Evolutionary conservation across 2,888 invertebrate genomes (phyloP), one percentile per base, ranked within the genome.

Genomic region (Pherbina coryleti): DNA sequence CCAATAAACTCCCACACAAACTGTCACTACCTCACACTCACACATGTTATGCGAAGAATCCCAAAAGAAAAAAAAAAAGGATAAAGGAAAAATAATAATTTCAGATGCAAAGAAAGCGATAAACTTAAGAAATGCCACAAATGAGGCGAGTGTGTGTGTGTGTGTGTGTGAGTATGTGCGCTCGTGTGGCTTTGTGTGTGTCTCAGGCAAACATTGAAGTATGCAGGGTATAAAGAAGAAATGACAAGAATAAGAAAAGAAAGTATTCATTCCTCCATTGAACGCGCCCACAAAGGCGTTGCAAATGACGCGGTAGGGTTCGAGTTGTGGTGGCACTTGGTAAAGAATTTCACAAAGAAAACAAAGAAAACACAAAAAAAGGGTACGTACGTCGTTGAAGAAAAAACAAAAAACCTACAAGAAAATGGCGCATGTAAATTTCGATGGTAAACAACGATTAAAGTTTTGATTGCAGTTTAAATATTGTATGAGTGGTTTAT

Each of bases 381-480:
- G 49, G 4, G 49, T 19, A n/a, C 4, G 31, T 3, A 57, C 7
- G 17, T 1, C 11, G 44, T 14, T 31, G 28, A 70, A 70, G 70
- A 70, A 78, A 76, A 75, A 75, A 75, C 28, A 55, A 57, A 67
- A 60, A 66, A 62, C 34, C 55, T 31, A 66, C 75, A 76, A 78
- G 49, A 71, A 80, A 82, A 79, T 81, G 82, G 80, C 81, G 81
- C 82, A 82, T 82, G 82, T 80, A 85, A 88, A 88, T 88, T 88
- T 85, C 87, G 88, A 88, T 88, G 86, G 87, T 86, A 88, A 89
- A 88, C 88, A 88, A 86, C 88, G 88, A 88, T 88, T 89, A 88
- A 86, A 87, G 86, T 86, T 87, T 86, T 89, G 88, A 88, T 88
- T 89, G 87, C 88, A 86, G 85, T 82, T 81, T 88, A 87, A 87